phyloP scores from a whole-genome alignment of 2,888 invertebrate species.

The Gari tellinella region DNA sequence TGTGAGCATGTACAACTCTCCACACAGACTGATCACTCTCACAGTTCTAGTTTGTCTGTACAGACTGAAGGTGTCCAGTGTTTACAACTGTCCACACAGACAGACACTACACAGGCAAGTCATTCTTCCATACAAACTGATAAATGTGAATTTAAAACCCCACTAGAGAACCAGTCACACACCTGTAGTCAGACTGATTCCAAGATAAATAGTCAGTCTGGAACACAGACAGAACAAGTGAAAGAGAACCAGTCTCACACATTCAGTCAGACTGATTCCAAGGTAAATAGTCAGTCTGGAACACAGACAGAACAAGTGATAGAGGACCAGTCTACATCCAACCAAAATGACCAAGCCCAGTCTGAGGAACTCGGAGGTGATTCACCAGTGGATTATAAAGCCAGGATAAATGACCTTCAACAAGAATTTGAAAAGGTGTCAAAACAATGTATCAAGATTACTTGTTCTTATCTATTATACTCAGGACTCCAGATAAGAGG shows the following conservation, averaged over 20 bases:
- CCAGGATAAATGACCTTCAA: slow-evolving; percentile 38
- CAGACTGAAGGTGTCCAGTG: slow-evolving; percentile 34
- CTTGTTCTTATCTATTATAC: too few relatives aligned
- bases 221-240: slow-evolving; percentile 15
- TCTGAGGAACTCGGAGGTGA: neutral
- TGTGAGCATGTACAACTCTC: slow-evolving; percentile 34
- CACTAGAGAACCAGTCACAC: slow-evolving; percentile 14
- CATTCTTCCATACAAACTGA: slow-evolving; percentile 57
- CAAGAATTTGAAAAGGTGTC: slow-evolving; percentile 42
- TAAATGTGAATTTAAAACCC: slow-evolving; percentile 4
- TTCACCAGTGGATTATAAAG: neutral
- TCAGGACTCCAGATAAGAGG: too few relatives aligned
- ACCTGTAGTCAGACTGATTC: slow-evolving; percentile 53
- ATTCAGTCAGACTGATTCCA: slow-evolving; percentile 59
- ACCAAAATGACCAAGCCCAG: neutral
- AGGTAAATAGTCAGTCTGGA: slow-evolving; percentile 15
- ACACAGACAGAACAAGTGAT: slow-evolving; percentile 15
- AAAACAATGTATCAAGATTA: too few relatives aligned
- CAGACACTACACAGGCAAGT: slow-evolving; percentile 35
- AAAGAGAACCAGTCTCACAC: neutral
- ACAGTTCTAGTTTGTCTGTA: slow-evolving; percentile 30
- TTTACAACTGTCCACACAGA: slow-evolving; percentile 45
- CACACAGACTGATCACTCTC: slow-evolving; percentile 46
- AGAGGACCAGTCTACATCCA: neutral
- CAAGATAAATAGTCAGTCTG: slow-evolving; percentile 18